Percentiles rank a stretch among this genome's conserved stretches.
phyloP scores from a whole-genome alignment of 2,888 invertebrate genomes.

The Dugesia japonica region DNA sequence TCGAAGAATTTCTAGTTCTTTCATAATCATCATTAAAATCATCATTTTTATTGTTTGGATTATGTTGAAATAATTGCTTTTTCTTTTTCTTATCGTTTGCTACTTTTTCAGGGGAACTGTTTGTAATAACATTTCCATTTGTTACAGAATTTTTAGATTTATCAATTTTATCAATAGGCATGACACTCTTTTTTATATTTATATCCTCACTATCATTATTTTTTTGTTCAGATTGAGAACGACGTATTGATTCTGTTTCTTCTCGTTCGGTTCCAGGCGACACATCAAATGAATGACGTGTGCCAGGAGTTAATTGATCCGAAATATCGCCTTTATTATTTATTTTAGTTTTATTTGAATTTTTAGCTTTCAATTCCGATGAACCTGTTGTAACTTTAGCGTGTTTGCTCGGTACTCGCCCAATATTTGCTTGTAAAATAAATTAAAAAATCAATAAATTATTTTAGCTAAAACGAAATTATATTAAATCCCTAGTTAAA shows the following conservation, averaged over 20 bases:
- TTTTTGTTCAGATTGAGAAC: neutral
- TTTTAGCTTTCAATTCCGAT: neutral
- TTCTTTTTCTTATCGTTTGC: neutral
- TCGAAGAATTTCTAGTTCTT: neutral
- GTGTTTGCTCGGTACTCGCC: constrained; percentile 34
- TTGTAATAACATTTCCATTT: neutral
- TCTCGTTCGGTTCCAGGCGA: neutral
- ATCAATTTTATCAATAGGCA: neutral
- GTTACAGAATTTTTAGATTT: neutral
- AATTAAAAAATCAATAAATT: too few species aligned
- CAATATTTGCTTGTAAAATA: constrained; percentile 30
- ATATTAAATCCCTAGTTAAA: too few species aligned
- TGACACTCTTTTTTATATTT: neutral
- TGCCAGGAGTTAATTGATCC: neutral
- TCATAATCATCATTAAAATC: neutral
- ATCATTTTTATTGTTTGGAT: neutral
- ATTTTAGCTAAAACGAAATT: too few species aligned
- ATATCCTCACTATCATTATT: neutral
- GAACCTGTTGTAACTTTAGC: constrained; percentile 25
- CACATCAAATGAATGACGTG: constrained; percentile 3
- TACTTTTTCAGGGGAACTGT: neutral
- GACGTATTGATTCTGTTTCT: neutral
- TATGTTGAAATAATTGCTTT: neutral
- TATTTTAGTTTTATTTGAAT: neutral
- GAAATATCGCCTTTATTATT: neutral